Conservation (phyloP, 2,888 invertebrate species). For the Callosobruchus maculatus region DNA sequence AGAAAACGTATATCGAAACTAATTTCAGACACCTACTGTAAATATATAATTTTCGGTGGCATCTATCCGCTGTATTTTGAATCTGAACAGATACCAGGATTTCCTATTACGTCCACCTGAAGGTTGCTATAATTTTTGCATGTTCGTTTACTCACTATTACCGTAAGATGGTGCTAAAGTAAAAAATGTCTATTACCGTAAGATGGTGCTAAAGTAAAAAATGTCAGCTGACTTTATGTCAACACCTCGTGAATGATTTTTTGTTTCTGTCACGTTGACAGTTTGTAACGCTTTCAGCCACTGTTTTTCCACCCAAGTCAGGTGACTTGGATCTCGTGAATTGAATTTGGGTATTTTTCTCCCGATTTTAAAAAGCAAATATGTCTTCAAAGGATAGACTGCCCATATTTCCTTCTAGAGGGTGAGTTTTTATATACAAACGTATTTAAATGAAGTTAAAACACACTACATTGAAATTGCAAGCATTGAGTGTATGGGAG, state of each 20-base stretch:
- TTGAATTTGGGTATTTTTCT: slow-evolving; percentile 5
- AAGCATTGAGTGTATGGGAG: slow-evolving; percentile 25
- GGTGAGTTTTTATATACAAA: slow-evolving; percentile 61
- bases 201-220: too few relatives aligned
- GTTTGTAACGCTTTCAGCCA: not conserved
- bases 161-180: too few relatives aligned
- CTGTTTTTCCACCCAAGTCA: slow-evolving; percentile 14
- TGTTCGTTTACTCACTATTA: too few relatives aligned
- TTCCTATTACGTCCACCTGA: too few relatives aligned
- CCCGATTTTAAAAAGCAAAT: slow-evolving; percentile 10
- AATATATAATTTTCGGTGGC: too few relatives aligned
- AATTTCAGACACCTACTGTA: too few relatives aligned
- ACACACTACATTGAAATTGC: not conserved
- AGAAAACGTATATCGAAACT: too few relatives aligned
- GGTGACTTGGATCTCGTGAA: slow-evolving; percentile 22
- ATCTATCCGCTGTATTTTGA: too few relatives aligned
- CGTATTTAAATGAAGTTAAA: not conserved
- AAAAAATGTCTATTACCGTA: too few relatives aligned
- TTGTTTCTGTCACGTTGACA: not conserved
- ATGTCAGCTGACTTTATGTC: not conserved
- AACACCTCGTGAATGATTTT: not conserved
- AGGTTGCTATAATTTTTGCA: too few relatives aligned
- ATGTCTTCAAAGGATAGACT: slow-evolving; percentile 87
- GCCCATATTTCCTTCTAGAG: slow-evolving; percentile 90
- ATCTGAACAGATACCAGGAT: too few relatives aligned